Evolutionary conservation across 2,888 invertebrate genomes (phyloP).

Genomic region (Eulithis prunata): DNA sequence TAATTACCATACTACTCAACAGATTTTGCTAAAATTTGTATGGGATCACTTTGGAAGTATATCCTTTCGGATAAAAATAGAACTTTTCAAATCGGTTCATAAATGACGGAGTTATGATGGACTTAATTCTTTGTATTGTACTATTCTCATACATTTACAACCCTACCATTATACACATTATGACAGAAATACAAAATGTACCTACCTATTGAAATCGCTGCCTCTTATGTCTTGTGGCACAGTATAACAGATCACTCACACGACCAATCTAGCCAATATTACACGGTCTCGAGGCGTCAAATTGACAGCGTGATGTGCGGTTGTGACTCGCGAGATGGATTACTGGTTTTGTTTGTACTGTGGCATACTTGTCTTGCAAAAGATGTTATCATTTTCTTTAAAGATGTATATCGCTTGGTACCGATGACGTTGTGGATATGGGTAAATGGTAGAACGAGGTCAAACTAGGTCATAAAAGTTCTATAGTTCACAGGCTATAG

Average conservation of each 20-base stretch:
- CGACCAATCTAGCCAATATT: constrained; percentile 29
- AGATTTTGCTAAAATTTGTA: too few species aligned
- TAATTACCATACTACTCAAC: too few species aligned
- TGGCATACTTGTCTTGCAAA: constrained; percentile 17
- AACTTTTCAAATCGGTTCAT: too few species aligned
- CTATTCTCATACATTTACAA: too few species aligned
- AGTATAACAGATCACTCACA: constrained; percentile 29
- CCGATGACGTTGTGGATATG: background rate
- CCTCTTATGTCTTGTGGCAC: constrained; percentile 6
- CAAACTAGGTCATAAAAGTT: too few species aligned
- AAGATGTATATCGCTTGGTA: background rate
- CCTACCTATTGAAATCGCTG: constrained; percentile 3
- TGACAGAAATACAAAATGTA: constrained; percentile 1
- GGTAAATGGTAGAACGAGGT: too few species aligned
- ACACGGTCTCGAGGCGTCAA: constrained; percentile 29
- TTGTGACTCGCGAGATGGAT: constrained; percentile 34
- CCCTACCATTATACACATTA: too few species aligned
- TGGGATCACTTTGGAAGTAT: too few species aligned
- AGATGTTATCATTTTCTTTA: background rate
- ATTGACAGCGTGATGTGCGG: constrained; percentile 33
- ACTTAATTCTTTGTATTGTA: too few species aligned
- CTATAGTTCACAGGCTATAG: too few species aligned
- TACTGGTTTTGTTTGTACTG: constrained; percentile 23
- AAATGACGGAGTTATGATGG: too few species aligned
- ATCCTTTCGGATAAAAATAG: too few species aligned